Conservation (phyloP, 2,797 vertebrate genomes). For the Carcharodon carcharias region DNA sequence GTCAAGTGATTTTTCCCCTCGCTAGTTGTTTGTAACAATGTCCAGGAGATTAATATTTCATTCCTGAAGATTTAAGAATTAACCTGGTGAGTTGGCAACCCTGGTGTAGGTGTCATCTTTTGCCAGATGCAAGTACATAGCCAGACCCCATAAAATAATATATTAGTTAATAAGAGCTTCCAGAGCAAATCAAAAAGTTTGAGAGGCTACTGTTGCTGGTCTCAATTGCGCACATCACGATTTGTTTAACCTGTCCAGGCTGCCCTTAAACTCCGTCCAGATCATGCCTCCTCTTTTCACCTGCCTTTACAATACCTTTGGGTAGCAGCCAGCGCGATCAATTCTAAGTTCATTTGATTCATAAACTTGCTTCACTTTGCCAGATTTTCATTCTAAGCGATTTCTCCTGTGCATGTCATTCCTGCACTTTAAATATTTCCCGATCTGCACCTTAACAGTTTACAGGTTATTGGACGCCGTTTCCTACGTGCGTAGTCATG, state of each 20-base stretch:
- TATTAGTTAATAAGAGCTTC: not conserved
- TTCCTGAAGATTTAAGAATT: not conserved
- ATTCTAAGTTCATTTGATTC: not conserved
- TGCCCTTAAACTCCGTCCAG: not conserved
- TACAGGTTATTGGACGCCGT: not conserved
- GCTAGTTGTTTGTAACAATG: not conserved
- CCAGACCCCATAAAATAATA: not conserved
- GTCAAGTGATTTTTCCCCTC: not conserved
- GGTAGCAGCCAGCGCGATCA: not conserved
- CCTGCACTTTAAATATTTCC: not conserved
- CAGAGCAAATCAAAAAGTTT: not conserved
- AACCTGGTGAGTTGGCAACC: not conserved
- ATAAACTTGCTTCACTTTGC: not conserved
- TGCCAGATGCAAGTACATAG: not conserved
- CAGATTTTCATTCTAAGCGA: not conserved
- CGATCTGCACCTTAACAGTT: not conserved
- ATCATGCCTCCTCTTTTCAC: not conserved
- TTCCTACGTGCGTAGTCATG: not conserved
- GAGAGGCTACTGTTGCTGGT: not conserved
- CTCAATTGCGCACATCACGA: not conserved
- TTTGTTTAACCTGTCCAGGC: not conserved
- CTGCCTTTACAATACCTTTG: not conserved
- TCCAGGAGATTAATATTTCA: not conserved
- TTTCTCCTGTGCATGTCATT: not conserved
- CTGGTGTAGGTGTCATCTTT: not conserved